Evolutionary conservation across 2,797 vertebrate genomes (phyloP), one percentile per base, ranked within the genome.

Genomic region (Smutsia gigantea): DNA sequence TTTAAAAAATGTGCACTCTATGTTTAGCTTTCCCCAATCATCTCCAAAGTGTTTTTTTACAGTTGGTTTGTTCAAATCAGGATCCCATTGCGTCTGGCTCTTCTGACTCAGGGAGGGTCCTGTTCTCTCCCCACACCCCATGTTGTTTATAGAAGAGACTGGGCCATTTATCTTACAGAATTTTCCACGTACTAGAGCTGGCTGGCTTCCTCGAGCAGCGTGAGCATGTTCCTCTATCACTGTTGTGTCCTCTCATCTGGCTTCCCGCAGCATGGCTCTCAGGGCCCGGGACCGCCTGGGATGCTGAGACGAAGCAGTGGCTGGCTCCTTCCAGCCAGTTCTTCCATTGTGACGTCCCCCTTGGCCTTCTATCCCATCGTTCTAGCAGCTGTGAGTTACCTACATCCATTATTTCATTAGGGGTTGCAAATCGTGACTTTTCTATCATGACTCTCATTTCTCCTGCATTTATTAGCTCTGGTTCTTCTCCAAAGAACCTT

Each of bases 221-320:
- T 4, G 2, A 31, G 2, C 21, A 3, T 4, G 61, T 0, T 11
- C 18, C 34, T 27, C 34, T 2, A 0, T 7, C 69, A 0, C 0
- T 1, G 27, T 4, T 27, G 5, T 12, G 39, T 63, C 90, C 17
- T 27, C 72, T 7, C 15, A 27, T 18, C 14, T 1, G 81, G 69
- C 68, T 42, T 66, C 77, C 51, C 5, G 0, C 8, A 13, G 1
- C 17, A 0, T 42, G 49, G 0, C n/a, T 13, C 5, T 7, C 14
- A 2, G 77, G 75, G 42, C 2, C 21, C 0, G 4, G 13, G 64
- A 2, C 59, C 4, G 7, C 17, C 14, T 0, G 1, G 4, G 42
- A 13, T 0, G 29, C 0, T 5, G 9, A 23, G 59, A 3, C 7
- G 1, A 10, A 11, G 29, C 0, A 0, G 34, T 5, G 61, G 31